Evolutionary conservation across 2,113 vertebrate genomes (phyloP), one percentile per base, ranked within the genome.

Genomic region (Kryptolebias marmoratus): DNA sequence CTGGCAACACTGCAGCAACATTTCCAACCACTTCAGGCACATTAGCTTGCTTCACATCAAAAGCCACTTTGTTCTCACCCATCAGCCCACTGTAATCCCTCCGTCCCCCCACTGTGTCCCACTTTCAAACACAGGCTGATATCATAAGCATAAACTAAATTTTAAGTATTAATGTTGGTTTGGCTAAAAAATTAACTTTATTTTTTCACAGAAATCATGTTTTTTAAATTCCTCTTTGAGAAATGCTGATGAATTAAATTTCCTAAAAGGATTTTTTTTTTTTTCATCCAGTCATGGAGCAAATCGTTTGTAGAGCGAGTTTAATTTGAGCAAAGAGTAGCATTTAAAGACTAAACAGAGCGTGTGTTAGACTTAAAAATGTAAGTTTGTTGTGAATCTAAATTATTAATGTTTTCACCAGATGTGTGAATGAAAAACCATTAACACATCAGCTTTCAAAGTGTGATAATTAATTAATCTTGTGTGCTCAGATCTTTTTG

Each of bases 41-140:
- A 4, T 78, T 79, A 63, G 56, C 57, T 56, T 56, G 62, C 42
- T 62, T 53, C 58, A 39, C 32, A 68, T 73, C 61, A 71, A 45
- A 77, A 65, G 57, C 36, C 7, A 4, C 16, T 64, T 63, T 72
- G 48, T 67, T 49, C 53, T 68, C 44, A 42, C 15, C 31, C 60
- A 44, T 47, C 44, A 63, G 61, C 61, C 61, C 27, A 18, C 60
- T 48, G 60, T 63, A 63, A 63, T 63, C 60, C 60, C 60, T 45
- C 44, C 6, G 42, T 31, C 68, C 63, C 36, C 30, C 36, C 52
- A 58, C 53, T 16, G 8, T 58, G 70, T 59, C 57, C 64, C 32
- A 68, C 28, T 53, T 53, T 27, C 49, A 50, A n/a, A 50, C 50
- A 53, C 3, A 27, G 50, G 11, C 50, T 53, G 50, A 53, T 3